Evolutionary conservation across 2,888 invertebrate genomes (phyloP), one percentile per base, ranked within the genome.

Genomic region (Chamaedrilus cognettii): DNA sequence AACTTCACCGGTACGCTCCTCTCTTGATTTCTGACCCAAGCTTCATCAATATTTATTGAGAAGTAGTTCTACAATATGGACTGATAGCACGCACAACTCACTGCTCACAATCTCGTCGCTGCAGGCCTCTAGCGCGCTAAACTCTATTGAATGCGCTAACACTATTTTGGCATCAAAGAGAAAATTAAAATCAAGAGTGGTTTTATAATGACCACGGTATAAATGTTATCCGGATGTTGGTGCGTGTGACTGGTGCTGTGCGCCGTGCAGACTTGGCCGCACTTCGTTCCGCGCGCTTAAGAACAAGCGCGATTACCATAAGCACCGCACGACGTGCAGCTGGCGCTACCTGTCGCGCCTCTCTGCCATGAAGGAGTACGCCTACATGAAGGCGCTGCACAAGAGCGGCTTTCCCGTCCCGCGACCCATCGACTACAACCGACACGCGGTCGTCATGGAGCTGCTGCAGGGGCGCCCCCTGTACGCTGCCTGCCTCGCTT

Each of bases 261-360:
- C n/a, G 23, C 35, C 19, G 42, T 49, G 11, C 70, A 82, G 94
- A 80, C 85, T 99, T 56, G 99, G 99, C 0, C 88, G 98, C 69
- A 95, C 93, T 0, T 99, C 97, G 75, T 99, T 99, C 81, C 88
- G 98, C 5, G 97, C 96, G 79, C 87, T 99, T 26, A 96, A 96
- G 81, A 91, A 91, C 77, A 99, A 99, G 84, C 87, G 99, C 4
- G 99, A 99, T 85, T 99, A 99, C 84, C 95, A 97, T 82, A 91
- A 93, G 66, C 91, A 94, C 76, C 88, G 97, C 64, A 90, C 92
- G 80, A 89, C 31, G 2, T 91, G 90, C 11, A 96, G 95, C 0
- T 99, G 99, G 99, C 86, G 99, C 0, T 99, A 99, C 83, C 85
- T 99, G 62, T 96, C 97, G 0, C 88, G 97, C 67, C 90, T 99